Evolutionary conservation across 2,113 vertebrate genomes (phyloP), one percentile per base, ranked within the genome.

Genomic region (Clinocottus analis): DNA sequence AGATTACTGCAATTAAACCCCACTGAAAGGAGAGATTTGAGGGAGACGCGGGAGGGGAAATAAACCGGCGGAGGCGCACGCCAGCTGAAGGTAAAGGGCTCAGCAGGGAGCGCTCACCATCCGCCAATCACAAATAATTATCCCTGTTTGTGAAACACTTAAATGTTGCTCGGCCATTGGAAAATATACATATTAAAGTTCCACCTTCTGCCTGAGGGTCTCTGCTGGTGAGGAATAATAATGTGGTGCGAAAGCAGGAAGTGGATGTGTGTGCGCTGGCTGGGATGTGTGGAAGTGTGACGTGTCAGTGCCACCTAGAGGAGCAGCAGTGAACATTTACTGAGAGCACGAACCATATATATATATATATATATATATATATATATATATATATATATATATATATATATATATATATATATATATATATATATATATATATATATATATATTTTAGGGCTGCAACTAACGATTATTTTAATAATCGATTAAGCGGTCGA

Each of bases 1-100:
- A 91, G 80, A 90, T 85, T 76, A 84, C 61, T 62, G 62, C 87
- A 92, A 90, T 90, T 87, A 90, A 86, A 88, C 61, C 29, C 43
- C 39, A 77, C 49, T 53, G 73, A 75, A 87, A 85, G 49, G 19
- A 61, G 74, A 80, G 60, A 75, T 58, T 43, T 9, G 35, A 37
- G 33, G 69, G 27, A 49, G 64, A 58, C 3, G 31, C n/a, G 58
- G 55, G 35, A 29, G 39, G 43, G 43, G 33, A 56, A 63, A 61
- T 29, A 61, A 58, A 58, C 2, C 0, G 1, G 1, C 41, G 21
- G 61, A 77, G 63, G 37, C 13, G 21, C 45, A 21, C 19, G 31
- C 35, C 63, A 72, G 61, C 72, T 55, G 35, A 72, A 71, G 55
- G 45, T n/a, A 56, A 39, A 64, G 55, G 9, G 72, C 35, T 82